phyloP scores from a whole-genome alignment of 2,113 vertebrate species.

The Corythornis vintsioides region DNA sequence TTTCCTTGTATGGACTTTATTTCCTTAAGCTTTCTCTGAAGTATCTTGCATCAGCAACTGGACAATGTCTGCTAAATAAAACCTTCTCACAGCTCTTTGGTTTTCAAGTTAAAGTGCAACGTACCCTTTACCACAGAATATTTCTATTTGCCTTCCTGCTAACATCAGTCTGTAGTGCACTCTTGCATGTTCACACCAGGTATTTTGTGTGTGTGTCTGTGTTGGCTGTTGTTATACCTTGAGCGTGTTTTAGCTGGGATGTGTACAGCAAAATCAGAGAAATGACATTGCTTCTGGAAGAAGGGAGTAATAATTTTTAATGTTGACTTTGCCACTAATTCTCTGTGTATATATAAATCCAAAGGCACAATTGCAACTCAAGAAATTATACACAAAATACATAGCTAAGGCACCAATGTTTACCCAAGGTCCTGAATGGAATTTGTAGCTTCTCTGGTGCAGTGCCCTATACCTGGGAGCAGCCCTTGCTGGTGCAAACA shows the following conservation, averaged over 20 bases:
- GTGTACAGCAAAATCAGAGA: background rate
- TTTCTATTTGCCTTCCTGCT: background rate
- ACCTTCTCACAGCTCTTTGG: background rate
- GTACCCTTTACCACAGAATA: background rate
- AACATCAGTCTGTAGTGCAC: background rate
- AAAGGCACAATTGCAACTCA: background rate
- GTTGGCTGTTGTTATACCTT: background rate
- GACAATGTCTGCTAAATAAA: background rate
- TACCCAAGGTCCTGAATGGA: background rate
- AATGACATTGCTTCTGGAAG: background rate
- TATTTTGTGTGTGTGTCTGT: background rate
- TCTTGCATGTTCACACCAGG: background rate
- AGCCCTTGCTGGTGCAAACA: background rate
- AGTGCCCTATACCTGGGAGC: background rate
- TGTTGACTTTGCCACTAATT: background rate
- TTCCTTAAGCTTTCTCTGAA: background rate
- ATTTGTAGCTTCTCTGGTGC: background rate
- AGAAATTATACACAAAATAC: background rate
- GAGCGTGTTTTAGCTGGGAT: background rate
- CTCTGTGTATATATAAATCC: background rate
- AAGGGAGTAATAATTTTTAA: background rate
- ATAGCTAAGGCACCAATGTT: background rate
- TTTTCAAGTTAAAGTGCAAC: background rate
- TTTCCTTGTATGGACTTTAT: background rate
- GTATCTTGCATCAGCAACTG: background rate